phyloP scores from a whole-genome alignment of 2,888 invertebrate genomes.

The Mesochorus sp. region DNA sequence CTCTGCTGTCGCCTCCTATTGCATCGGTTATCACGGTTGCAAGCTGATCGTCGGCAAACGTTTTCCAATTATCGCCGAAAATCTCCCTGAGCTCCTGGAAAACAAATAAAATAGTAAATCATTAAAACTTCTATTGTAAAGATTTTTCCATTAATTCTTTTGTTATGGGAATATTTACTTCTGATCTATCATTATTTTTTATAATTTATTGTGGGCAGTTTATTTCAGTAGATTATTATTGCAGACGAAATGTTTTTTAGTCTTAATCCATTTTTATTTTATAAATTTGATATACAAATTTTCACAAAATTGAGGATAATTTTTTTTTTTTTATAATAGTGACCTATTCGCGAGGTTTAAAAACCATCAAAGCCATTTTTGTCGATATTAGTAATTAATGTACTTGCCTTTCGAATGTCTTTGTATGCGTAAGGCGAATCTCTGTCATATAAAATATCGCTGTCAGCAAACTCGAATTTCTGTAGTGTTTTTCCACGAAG shows the following conservation, averaged over 20 bases:
- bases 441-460: conserved; percentile 79
- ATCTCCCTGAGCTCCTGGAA: conserved; percentile 84
- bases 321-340: neutral
- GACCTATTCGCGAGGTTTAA: too few species aligned
- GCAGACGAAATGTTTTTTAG: too few species aligned
- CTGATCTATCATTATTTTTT: too few species aligned
- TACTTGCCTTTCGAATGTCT: conserved; percentile 74
- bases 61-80: conserved; percentile 84
- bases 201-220: too few species aligned
- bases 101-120: neutral
- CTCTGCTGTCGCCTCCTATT: conserved; percentile 83
- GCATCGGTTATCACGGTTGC: conserved; percentile 84
- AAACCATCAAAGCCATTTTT: too few species aligned
- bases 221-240: too few species aligned
- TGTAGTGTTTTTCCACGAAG: conserved; percentile 84
- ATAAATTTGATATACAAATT: too few species aligned
- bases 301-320: too few species aligned
- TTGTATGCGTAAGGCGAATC: conserved; percentile 70
- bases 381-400: neutral
- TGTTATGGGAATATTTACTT: neutral
- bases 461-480: conserved; percentile 84
- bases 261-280: too few species aligned
- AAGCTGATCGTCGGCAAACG: conserved; percentile 83
- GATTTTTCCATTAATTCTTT: neutral
- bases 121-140: neutral